phyloP scores from a whole-genome alignment of 1,140 invertebrate genomes.

The Eupeodes corollae region DNA sequence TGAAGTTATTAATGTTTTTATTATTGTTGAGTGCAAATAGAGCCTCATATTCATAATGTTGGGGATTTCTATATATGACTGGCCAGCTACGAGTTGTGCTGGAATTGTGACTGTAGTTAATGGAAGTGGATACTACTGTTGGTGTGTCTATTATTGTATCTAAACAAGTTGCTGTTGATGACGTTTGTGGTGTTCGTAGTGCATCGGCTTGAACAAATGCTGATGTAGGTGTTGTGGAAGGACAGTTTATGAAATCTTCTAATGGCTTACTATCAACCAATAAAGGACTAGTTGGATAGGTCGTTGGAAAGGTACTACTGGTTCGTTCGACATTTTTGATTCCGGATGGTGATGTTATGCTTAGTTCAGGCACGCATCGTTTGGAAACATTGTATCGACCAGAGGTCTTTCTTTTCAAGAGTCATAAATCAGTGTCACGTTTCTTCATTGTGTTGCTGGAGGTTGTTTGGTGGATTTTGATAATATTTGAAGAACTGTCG shows the following conservation, averaged over 20 bases:
- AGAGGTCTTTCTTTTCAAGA: constrained; percentile 30
- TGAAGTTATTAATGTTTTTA: too few relatives aligned
- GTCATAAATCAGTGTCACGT: constrained; percentile 38
- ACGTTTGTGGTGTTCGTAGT: background rate
- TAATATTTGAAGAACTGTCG: too few relatives aligned
- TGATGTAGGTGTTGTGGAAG: background rate
- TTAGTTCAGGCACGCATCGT: constrained; percentile 35
- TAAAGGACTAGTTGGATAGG: too few relatives aligned
- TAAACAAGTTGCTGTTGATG: too few relatives aligned
- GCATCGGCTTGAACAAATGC: background rate
- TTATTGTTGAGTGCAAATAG: constrained; percentile 3
- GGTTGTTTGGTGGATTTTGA: too few relatives aligned
- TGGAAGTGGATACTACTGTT: constrained; percentile 1
- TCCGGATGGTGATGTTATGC: constrained; percentile 33
- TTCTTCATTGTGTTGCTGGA: constrained; percentile 35
- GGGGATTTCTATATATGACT: constrained; percentile 34
- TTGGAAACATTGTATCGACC: constrained; percentile 35
- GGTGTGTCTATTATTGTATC: background rate
- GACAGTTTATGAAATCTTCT: too few relatives aligned
- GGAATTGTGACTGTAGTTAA: constrained; percentile 29
- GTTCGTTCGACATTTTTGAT: too few relatives aligned
- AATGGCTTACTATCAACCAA: too few relatives aligned
- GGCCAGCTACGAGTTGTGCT: constrained; percentile 36
- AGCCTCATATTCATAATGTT: constrained; percentile 35
- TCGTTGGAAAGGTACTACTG: too few relatives aligned